Evolutionary conservation across 1,140 invertebrate genomes (phyloP).

Genomic region (Drosophila murphyi): DNA sequence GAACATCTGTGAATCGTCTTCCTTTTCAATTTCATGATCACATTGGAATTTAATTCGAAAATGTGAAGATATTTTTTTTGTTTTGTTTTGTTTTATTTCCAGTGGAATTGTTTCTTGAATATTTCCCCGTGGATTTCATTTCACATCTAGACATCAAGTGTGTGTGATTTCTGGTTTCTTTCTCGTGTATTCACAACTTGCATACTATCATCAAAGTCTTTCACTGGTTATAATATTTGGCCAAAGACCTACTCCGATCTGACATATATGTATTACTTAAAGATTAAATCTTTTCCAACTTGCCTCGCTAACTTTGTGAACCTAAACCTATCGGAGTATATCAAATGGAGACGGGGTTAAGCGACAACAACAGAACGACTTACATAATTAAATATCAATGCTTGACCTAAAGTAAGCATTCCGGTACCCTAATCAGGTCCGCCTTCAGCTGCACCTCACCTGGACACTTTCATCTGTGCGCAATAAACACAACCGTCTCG

Average conservation of each 20-base stretch:
- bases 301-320: constrained; percentile 18
- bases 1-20: constrained; percentile 22
- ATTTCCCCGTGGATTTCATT: constrained; percentile 20
- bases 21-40: constrained; percentile 48
- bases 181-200: background rate
- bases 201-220: constrained; percentile 18
- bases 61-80: constrained; percentile 33
- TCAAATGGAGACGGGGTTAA: constrained; percentile 31
- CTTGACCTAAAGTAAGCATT: constrained; percentile 54
- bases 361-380: constrained; percentile 24
- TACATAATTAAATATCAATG: constrained; percentile 59
- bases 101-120: constrained; percentile 62
- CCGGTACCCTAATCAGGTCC: constrained; percentile 39
- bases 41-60: constrained; percentile 69
- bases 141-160: background rate
- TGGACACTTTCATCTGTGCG: constrained; percentile 57
- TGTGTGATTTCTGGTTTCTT: constrained; percentile 2
- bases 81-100: constrained; percentile 69
- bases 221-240: constrained; percentile 25
- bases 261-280: constrained; percentile 32
- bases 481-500: constrained; percentile 75
- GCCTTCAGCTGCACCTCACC: constrained; percentile 29
- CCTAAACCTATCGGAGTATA: constrained; percentile 50
- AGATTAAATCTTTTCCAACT: constrained; percentile 60
- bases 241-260: constrained; percentile 17